phyloP scores from a whole-genome alignment of 2,113 vertebrate genomes.

The Ctenomys sociabilis region DNA sequence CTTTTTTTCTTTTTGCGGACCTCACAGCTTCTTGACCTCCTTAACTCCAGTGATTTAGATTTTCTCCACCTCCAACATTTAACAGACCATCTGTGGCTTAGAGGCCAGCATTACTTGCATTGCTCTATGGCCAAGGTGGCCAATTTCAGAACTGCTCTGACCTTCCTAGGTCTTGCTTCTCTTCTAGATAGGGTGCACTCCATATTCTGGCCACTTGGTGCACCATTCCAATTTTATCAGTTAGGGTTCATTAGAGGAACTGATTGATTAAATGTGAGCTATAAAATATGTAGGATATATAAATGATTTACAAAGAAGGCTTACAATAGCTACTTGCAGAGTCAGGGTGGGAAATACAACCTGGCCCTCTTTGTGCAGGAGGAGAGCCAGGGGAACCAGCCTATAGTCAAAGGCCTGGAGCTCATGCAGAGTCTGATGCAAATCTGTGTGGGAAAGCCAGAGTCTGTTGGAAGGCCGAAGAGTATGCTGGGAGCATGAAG shows the following conservation, averaged over 20 bases:
- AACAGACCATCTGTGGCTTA: background rate
- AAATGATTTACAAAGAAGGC: background rate
- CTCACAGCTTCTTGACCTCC: background rate
- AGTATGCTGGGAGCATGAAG: background rate
- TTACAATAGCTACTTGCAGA: background rate
- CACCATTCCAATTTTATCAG: background rate
- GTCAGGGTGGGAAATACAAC: background rate
- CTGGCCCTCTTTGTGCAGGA: background rate
- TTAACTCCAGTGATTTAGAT: background rate
- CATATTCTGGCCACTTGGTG: background rate
- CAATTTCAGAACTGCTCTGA: background rate
- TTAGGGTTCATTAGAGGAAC: background rate
- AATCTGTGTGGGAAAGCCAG: background rate
- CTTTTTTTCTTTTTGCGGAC: too few relatives aligned
- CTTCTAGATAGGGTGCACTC: background rate
- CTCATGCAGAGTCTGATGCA: background rate
- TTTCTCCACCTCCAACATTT: background rate
- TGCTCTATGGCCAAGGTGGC: constrained; percentile 61
- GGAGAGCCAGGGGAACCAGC: background rate
- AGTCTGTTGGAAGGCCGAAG: background rate
- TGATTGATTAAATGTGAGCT: background rate
- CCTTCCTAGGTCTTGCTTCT: background rate
- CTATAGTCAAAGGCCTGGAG: background rate
- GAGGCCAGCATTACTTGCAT: background rate
- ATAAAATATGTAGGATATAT: background rate